Percentiles rank a stretch among this genome's conserved stretches.
Evolutionary conservation across 1,140 invertebrate species (phyloP).

Genomic region (Maniola jurtina): DNA sequence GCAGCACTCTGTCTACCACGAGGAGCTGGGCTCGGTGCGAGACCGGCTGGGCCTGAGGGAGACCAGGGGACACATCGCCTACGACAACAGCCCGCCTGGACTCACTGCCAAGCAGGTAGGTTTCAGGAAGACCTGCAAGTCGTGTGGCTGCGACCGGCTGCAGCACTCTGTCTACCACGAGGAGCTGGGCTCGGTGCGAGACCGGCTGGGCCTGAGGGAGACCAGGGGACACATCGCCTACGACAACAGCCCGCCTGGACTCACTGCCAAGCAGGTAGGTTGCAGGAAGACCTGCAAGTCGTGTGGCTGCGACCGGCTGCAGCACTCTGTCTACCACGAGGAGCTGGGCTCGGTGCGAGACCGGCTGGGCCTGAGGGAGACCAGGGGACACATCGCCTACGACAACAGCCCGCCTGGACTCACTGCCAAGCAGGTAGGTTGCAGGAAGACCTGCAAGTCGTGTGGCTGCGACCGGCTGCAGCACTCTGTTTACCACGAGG

Average conservation of each 20-base stretch:
- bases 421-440: slow-evolving; percentile 79
- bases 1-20: slow-evolving; percentile 91
- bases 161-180: slow-evolving; percentile 93
- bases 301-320: slow-evolving; percentile 92
- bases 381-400: slow-evolving; percentile 80
- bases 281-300: slow-evolving; percentile 87
- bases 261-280: slow-evolving; percentile 81
- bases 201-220: slow-evolving; percentile 87
- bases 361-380: slow-evolving; percentile 86
- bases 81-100: slow-evolving; percentile 89
- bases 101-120: slow-evolving; percentile 81
- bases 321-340: slow-evolving; percentile 92
- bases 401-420: slow-evolving; percentile 90
- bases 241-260: slow-evolving; percentile 89
- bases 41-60: slow-evolving; percentile 88
- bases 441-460: not conserved
- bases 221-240: slow-evolving; percentile 80
- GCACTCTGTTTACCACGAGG: slow-evolving; percentile 93
- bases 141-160: slow-evolving; percentile 93
- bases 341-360: slow-evolving; percentile 91
- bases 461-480: slow-evolving; percentile 93
- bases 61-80: slow-evolving; percentile 78
- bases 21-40: slow-evolving; percentile 90
- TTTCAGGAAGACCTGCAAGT: slow-evolving; percentile 86
- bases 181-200: slow-evolving; percentile 89